A percentile compares a stretch with the other conserved stretches of the same genome.
Evolutionary conservation across 2,888 invertebrate genomes (phyloP).

Genomic region (Chymomyza fuscimana): DNA sequence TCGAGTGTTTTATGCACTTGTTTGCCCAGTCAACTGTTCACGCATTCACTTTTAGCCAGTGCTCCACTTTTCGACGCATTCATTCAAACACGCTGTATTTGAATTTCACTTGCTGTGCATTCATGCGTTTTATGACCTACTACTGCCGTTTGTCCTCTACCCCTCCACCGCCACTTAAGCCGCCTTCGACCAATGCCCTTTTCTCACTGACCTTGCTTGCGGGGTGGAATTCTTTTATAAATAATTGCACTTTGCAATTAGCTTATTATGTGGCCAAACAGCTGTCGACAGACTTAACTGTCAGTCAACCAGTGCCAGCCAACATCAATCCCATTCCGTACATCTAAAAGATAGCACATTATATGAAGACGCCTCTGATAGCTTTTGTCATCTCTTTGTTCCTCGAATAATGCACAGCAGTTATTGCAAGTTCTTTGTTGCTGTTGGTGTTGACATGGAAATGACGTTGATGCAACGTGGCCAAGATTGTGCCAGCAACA

Average conservation of each 20-base stretch:
- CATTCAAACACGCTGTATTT: slow-evolving; percentile 22
- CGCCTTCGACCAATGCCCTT: slow-evolving; percentile 19
- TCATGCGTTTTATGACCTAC: slow-evolving; percentile 39
- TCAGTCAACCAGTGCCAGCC: not conserved
- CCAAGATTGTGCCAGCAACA: slow-evolving; percentile 19
- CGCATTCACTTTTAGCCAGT: slow-evolving; percentile 38
- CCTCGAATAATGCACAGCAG: not conserved
- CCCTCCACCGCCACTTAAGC: not conserved
- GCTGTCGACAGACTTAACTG: not conserved
- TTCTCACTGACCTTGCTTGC: slow-evolving; percentile 1
- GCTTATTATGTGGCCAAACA: slow-evolving; percentile 17
- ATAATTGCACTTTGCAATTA: slow-evolving; percentile 50
- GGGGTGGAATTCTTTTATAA: not conserved
- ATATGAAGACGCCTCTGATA: not conserved
- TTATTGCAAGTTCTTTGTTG: not conserved
- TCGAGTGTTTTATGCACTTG: slow-evolving; percentile 31
- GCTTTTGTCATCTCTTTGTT: slow-evolving; percentile 1
- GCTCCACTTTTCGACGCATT: slow-evolving; percentile 44
- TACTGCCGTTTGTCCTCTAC: slow-evolving; percentile 10
- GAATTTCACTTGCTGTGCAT: slow-evolving; percentile 46
- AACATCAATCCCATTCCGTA: not conserved
- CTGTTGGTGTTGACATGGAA: not conserved
- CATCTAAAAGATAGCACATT: not conserved
- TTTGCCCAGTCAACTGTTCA: slow-evolving; percentile 55
- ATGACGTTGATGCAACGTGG: not conserved